These are phyloP conservation scores for Anniella stebbinsi DNA, from an alignment of 2,797 vertebrate genomes.

Conservation along the genomic window DNA sequence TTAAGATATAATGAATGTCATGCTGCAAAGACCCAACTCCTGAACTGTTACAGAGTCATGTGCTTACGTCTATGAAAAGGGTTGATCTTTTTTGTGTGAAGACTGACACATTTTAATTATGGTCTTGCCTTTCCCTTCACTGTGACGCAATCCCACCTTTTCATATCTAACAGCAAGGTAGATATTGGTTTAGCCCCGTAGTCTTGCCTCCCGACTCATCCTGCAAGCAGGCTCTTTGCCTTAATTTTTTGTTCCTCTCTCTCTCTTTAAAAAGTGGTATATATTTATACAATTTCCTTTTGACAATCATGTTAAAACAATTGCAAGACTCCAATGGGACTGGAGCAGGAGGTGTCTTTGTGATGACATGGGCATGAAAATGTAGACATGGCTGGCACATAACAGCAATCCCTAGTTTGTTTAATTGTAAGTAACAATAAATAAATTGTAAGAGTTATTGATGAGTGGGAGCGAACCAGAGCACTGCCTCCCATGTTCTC, in stretches of 20 bases:
- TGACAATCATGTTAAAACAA: background rate
- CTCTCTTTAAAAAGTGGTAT: background rate
- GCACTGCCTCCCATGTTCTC: too few relatives aligned
- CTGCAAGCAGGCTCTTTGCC: background rate
- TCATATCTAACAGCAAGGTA: too few relatives aligned
- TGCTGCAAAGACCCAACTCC: background rate
- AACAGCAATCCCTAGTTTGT: too few relatives aligned
- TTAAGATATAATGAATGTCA: background rate
- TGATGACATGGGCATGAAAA: too few relatives aligned
- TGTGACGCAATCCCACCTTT: background rate
- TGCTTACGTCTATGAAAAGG: background rate
- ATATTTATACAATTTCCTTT: background rate
- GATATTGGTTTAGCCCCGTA: too few relatives aligned
- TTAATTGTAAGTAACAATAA: too few relatives aligned
- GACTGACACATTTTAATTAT: background rate
- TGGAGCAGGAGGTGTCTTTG: background rate
- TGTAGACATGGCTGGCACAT: too few relatives aligned
- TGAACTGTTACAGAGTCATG: background rate
- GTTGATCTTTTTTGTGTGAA: background rate
- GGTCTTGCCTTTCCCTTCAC: background rate
- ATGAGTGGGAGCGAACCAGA: too few relatives aligned
- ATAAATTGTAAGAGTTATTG: too few relatives aligned
- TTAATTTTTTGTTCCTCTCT: background rate
- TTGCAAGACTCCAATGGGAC: background rate
- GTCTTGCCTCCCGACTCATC: background rate